These are phyloP conservation scores for Gortyna flavago DNA, from an alignment of 2,888 invertebrate genomes.

Conservation along the genomic window DNA sequence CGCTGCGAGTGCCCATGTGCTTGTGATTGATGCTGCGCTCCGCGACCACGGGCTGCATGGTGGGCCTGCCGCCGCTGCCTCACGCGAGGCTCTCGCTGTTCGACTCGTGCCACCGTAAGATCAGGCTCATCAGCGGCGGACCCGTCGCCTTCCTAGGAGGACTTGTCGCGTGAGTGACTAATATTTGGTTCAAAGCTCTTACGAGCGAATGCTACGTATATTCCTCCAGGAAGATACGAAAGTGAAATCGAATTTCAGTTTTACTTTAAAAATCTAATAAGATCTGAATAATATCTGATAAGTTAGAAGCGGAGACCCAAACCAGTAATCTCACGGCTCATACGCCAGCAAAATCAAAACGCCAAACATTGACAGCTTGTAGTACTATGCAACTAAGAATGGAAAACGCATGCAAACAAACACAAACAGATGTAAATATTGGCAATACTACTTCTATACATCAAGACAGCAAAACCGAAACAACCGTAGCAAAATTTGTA, in stretches of 20 bases:
- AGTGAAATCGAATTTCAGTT: not conserved
- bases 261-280: not conserved
- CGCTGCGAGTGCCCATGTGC: conserved; percentile 75
- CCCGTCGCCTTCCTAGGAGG: conserved; percentile 92
- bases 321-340: not conserved
- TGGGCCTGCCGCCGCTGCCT: conserved; percentile 83
- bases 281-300: too few species aligned
- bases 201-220: not conserved
- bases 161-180: conserved; percentile 92
- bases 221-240: not conserved
- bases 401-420: too few species aligned
- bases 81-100: conserved; percentile 91
- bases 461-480: too few species aligned
- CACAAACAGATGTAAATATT: too few species aligned
- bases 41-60: conserved; percentile 87
- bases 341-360: not conserved
- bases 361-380: not conserved
- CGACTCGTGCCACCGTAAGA: conserved; percentile 93
- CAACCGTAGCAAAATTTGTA: too few species aligned
- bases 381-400: not conserved
- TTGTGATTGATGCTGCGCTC: conserved; percentile 80
- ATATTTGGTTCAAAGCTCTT: conserved; percentile 1
- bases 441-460: too few species aligned
- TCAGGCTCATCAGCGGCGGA: conserved; percentile 92
- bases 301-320: too few species aligned